Conservation (phyloP, 1,140 invertebrate genomes). For the Acyrthosiphon pisum region DNA sequence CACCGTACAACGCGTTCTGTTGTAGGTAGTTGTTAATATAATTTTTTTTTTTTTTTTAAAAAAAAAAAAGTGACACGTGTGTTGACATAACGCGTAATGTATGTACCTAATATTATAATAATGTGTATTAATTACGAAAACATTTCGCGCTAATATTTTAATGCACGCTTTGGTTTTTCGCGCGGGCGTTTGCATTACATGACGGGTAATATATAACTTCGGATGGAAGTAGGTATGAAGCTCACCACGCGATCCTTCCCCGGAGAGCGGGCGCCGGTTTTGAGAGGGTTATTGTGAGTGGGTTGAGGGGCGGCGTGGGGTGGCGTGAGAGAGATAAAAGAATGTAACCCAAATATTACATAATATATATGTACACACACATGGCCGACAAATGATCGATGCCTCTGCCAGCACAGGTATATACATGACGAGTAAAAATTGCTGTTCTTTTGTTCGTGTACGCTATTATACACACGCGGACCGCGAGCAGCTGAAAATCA, state of each 20-base stretch:
- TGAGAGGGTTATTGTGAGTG: background rate
- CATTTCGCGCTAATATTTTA: constrained; percentile 42
- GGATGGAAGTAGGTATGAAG: too few relatives aligned
- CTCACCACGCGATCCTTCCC: too few relatives aligned
- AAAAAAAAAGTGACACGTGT: background rate
- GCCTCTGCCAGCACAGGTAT: background rate
- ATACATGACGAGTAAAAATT: background rate
- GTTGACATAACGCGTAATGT: background rate
- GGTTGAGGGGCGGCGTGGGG: too few relatives aligned
- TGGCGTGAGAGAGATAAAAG: background rate
- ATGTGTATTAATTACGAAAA: constrained; percentile 25
- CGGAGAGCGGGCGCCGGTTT: background rate
- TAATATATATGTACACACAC: background rate
- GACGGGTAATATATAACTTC: background rate
- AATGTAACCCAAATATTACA: background rate
- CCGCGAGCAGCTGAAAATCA: background rate
- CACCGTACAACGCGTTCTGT: background rate
- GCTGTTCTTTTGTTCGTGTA: background rate
- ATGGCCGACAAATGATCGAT: background rate
- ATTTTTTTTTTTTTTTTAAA: background rate
- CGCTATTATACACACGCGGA: background rate
- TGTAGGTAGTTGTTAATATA: background rate
- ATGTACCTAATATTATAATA: background rate
- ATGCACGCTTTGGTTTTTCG: background rate
- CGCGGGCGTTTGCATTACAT: background rate